Percentiles rank a stretch among this genome's conserved stretches.
These are phyloP conservation scores for Gobio occitaniae DNA, from an alignment of 2,797 vertebrate genomes.

Conservation along the genomic window DNA sequence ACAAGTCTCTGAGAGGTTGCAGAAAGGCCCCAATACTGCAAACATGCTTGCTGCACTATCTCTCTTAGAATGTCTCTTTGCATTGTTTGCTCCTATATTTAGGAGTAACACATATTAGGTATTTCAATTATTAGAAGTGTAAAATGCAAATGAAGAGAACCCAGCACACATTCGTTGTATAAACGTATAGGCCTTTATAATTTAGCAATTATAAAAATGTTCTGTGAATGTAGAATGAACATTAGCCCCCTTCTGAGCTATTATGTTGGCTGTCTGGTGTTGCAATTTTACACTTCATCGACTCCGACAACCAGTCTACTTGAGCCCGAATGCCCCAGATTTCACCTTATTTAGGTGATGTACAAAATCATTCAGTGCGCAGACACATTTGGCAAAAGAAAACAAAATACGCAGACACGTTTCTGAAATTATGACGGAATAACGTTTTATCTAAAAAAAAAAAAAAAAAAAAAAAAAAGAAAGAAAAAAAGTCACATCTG, in stretches of 20 bases:
- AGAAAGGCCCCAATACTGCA: background rate
- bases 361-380: constrained; percentile 74
- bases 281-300: constrained; percentile 87
- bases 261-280: constrained; percentile 86
- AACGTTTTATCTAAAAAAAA: background rate
- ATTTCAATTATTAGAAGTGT: constrained; percentile 57
- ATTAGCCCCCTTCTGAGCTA: constrained; percentile 88
- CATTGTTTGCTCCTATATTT: background rate
- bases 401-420: constrained; percentile 66
- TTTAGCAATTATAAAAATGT: constrained; percentile 87
- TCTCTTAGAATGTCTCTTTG: too few relatives aligned
- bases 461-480: too few relatives aligned
- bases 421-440: constrained; percentile 56
- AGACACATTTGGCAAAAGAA: constrained; percentile 68
- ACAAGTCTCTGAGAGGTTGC: too few relatives aligned
- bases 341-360: constrained; percentile 87
- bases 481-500: background rate
- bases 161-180: constrained; percentile 72
- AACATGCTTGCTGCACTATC: background rate
- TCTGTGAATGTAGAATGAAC: constrained; percentile 82
- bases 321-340: constrained; percentile 81
- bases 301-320: constrained; percentile 80
- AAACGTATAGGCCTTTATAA: constrained; percentile 70
- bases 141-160: constrained; percentile 57
- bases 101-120: constrained; percentile 46